These are phyloP conservation scores for Syngnathus rostellatus DNA, from an alignment of 2,797 vertebrate species.

Conservation along the genomic window DNA sequence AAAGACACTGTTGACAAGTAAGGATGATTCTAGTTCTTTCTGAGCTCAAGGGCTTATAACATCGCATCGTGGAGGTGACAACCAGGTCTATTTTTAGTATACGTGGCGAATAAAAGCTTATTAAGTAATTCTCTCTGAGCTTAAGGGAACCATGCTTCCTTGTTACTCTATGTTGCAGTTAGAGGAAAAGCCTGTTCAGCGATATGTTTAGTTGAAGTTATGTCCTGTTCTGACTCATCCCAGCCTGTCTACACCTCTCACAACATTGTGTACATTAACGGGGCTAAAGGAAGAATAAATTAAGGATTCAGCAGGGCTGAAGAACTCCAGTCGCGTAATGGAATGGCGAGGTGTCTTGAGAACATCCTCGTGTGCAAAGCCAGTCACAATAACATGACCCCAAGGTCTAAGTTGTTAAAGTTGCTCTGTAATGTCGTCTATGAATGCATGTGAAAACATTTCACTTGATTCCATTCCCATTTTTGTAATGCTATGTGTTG, in stretches of 20 bases:
- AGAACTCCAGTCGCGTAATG: constrained; percentile 9
- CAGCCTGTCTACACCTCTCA: neutral
- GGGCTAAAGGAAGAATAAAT: constrained; percentile 6
- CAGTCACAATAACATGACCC: constrained; percentile 38
- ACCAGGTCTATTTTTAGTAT: constrained; percentile 50
- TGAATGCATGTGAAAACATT: constrained; percentile 10
- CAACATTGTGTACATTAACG: neutral
- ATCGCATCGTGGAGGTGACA: constrained; percentile 55
- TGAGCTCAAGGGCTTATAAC: constrained; percentile 46
- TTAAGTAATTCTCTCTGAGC: constrained; percentile 41
- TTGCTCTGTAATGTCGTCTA: constrained; percentile 8
- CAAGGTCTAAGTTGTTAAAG: constrained; percentile 18
- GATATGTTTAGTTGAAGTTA: neutral
- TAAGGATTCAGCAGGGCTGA: constrained; percentile 21
- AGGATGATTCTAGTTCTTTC: constrained; percentile 36
- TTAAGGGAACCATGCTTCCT: neutral
- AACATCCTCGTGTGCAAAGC: constrained; percentile 35
- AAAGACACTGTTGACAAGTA: neutral
- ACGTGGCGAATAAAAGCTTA: constrained; percentile 41
- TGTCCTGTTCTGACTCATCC: neutral
- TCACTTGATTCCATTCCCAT: neutral
- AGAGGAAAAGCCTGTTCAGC: constrained; percentile 3
- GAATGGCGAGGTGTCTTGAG: neutral
- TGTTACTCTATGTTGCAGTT: neutral
- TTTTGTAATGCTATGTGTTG: neutral